phyloP scores from a whole-genome alignment of 2,888 invertebrate species.

The Aphodius granarius region DNA sequence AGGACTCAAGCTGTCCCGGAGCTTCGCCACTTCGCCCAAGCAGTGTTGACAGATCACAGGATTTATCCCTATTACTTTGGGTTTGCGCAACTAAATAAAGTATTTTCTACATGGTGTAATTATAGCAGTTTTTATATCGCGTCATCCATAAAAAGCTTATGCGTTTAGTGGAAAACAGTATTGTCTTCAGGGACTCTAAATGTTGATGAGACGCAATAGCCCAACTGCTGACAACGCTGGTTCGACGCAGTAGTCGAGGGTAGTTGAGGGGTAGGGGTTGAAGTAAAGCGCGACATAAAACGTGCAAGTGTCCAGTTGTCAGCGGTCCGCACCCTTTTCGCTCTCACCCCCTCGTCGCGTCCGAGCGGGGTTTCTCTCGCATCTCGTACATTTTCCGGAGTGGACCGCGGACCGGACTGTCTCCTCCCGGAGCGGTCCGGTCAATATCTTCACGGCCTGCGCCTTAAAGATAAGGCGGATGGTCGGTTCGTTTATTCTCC shows the following conservation, averaged over 20 bases:
- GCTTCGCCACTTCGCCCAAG: conserved; percentile 16
- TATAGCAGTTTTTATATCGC: no score
- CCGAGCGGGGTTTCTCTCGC: conserved; percentile 5
- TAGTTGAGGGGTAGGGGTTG: conserved; percentile 24
- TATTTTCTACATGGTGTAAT: no score
- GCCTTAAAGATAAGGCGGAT: conserved; percentile 28
- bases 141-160: no score
- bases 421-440: conserved; percentile 23
- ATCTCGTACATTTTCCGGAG: conserved; percentile 24
- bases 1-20: conserved; percentile 3
- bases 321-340: conserved; percentile 33
- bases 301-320: conserved; percentile 48
- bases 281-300: conserved; percentile 36
- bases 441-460: conserved; percentile 41
- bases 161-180: no score
- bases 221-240: no score
- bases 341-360: conserved; percentile 13
- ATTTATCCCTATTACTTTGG: not conserved
- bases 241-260: conserved; percentile 13
- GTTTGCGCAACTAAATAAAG: no score
- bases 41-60: conserved; percentile 6
- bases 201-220: no score
- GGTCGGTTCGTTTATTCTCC: not conserved
- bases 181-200: no score
- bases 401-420: conserved; percentile 25